Base-by-base conservation (phyloP, 1,140 invertebrate genomes). In the Megalonaias nervosa region DNA sequence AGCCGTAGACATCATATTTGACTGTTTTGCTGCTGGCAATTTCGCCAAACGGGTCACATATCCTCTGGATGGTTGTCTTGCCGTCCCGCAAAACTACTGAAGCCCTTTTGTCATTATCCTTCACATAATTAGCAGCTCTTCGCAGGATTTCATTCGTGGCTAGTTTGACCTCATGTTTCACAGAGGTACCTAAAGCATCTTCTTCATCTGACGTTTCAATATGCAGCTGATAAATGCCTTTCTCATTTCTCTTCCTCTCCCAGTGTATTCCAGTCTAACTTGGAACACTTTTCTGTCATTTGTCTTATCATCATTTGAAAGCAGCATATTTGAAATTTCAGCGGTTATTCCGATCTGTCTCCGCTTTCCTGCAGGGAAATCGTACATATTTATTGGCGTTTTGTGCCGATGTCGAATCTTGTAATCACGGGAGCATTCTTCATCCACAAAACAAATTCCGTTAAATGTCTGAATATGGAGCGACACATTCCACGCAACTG, bases 401-500 rank as follows among this genome's bases (percentile, higher is more conserved):
- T 72, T 67, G n/a, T 80, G 56, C 31, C 31, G 31, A 31, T 2
- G 2, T 3, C 85, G 67, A 1, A 86, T 74, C 31, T 81, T 82
- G 62, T 86, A 78, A 31, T 87, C 86, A 31, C 78, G 81, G 13
- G 81, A 74, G 48, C 84, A 85, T 23, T 83, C 76, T 9, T 69
- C 76, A 15, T 76, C 70, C 0, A 79, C 70, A n/a, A 87, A 74
- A 11, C 23, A 19, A 4, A 82, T 81, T 0, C 81, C 84, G 75
- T 85, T 77, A 17, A 72, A 58, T 1, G 81, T 56, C 61, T 82
- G 64, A 1, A 83, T 59, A 13, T 73, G 61, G 9, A 84, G 74
- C 15, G 84, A 84, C 9, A 87, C 81, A 74, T 83, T 84, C 84
- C 85, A 84, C 15, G 82, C 83, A n/a, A 86, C 81, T 11, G 86